phyloP scores from a whole-genome alignment of 2,797 vertebrate genomes.

The Sparidentex hasta region DNA sequence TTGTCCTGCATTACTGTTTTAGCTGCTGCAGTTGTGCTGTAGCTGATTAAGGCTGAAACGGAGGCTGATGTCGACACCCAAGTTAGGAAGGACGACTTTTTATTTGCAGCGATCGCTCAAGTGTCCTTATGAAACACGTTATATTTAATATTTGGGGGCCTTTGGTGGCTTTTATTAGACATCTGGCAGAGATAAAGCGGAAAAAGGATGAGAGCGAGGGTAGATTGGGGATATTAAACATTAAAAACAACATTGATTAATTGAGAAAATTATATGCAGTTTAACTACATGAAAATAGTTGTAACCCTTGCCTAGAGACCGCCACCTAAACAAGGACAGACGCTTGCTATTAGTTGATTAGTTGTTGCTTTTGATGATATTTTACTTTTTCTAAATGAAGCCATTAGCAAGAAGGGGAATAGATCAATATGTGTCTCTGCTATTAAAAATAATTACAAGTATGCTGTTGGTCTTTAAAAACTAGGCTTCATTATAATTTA shows the following conservation, averaged over 20 bases:
- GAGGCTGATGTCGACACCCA: no score
- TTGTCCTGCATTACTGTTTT: not conserved
- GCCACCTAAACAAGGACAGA: not conserved
- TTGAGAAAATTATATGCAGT: not conserved
- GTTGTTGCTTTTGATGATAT: not conserved
- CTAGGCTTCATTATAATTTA: not conserved
- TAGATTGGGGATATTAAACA: not conserved
- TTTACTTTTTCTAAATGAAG: slow-evolving; percentile 1
- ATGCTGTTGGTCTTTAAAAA: not conserved
- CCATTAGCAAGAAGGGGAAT: not conserved
- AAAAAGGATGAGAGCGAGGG: no score
- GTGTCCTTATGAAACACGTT: no score
- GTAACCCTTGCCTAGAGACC: not conserved
- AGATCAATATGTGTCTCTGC: not conserved
- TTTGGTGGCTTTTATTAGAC: no score
- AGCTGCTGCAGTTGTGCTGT: not conserved
- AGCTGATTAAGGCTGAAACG: not conserved
- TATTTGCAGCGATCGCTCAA: no score
- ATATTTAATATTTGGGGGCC: no score
- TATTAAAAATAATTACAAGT: not conserved
- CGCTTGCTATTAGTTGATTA: not conserved
- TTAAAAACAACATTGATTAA: not conserved
- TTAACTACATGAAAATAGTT: not conserved
- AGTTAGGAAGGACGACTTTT: no score
- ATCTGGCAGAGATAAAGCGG: no score